Evolutionary conservation across 2,888 invertebrate species (phyloP).

Genomic region (Tribolium freemani): DNA sequence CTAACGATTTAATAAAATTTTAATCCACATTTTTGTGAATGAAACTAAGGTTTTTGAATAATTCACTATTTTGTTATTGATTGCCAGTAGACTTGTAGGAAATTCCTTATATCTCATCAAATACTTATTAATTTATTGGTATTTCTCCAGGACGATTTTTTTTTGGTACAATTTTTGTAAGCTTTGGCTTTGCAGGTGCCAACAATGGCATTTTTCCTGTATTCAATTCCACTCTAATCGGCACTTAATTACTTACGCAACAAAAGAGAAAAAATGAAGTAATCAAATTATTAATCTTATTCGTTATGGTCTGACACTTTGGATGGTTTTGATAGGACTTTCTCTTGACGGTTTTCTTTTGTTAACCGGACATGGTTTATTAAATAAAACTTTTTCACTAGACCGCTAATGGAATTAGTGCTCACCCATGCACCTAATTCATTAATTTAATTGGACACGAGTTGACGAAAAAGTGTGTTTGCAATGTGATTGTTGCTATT

Average conservation of each 20-base stretch:
- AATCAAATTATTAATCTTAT: slow-evolving; percentile 42
- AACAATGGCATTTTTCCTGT: neutral
- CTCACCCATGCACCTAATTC: slow-evolving; percentile 41
- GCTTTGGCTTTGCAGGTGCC: neutral
- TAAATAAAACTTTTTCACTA: slow-evolving; percentile 34
- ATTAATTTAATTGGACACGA: slow-evolving; percentile 38
- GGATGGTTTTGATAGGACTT: slow-evolving; percentile 33
- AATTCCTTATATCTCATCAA: too few species aligned
- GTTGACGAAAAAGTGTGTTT: slow-evolving; percentile 16
- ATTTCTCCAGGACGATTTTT: neutral
- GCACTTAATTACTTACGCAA: slow-evolving; percentile 27
- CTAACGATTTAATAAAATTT: neutral
- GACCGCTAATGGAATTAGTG: slow-evolving; percentile 38
- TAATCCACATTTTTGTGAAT: neutral
- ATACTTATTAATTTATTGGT: neutral
- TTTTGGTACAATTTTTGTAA: too few species aligned
- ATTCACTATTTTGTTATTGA: neutral
- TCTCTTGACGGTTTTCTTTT: slow-evolving; percentile 39
- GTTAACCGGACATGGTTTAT: slow-evolving; percentile 31
- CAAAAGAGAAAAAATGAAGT: slow-evolving; percentile 30
- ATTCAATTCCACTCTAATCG: neutral
- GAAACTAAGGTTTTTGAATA: neutral
- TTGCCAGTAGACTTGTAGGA: too few species aligned
- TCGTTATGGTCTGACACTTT: slow-evolving; percentile 39
- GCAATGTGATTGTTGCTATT: slow-evolving; percentile 18